phyloP scores from a whole-genome alignment of 2,113 vertebrate species.

The Elephantulus edwardii region DNA sequence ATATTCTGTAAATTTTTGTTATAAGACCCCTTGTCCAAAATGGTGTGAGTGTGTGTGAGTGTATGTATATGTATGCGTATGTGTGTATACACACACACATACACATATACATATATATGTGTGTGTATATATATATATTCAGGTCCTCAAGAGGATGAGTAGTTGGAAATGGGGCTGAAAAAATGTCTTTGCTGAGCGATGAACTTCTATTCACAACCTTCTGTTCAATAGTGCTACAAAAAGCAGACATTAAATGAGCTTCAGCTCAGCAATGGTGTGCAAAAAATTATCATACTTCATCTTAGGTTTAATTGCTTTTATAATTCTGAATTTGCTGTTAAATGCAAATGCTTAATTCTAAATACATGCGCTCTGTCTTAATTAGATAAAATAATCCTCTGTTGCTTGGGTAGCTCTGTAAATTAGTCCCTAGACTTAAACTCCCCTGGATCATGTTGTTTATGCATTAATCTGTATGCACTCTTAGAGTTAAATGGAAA shows the following conservation, averaged over 20 bases:
- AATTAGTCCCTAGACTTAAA: conserved; percentile 77
- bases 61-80: no score
- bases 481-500: conserved; percentile 62
- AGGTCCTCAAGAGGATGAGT: neutral
- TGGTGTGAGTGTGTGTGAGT: no score
- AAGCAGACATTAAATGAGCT: conserved; percentile 51
- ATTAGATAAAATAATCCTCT: conserved; percentile 83
- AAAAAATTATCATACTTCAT: conserved; percentile 79
- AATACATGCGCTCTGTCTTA: conserved; percentile 78
- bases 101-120: no score
- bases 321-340: conserved; percentile 79
- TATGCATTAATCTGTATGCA: conserved; percentile 45
- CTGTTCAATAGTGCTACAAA: neutral
- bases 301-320: conserved; percentile 82
- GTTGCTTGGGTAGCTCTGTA: conserved; percentile 76
- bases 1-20: no score
- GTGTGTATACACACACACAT: no score
- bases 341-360: conserved; percentile 81
- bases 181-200: neutral
- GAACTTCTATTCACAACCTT: neutral
- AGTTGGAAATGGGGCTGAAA: neutral
- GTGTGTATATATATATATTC: no score
- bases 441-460: conserved; percentile 61
- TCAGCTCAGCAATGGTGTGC: conserved; percentile 65
- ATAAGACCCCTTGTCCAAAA: no score